Evolutionary conservation across 2,888 invertebrate species (phyloP).

Genomic region (Clunio marinus): DNA sequence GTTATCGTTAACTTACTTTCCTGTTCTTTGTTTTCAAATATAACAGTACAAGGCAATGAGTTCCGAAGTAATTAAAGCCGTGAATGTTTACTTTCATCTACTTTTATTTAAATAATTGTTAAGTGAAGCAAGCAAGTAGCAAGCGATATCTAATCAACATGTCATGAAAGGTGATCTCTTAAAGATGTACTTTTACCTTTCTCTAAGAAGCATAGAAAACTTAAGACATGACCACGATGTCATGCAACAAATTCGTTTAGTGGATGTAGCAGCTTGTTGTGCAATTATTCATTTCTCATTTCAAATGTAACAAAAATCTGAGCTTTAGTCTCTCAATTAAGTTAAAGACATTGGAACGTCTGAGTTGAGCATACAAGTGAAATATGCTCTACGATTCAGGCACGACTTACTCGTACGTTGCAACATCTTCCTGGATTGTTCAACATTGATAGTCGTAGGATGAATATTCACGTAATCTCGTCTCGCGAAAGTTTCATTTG

Average conservation of each 20-base stretch:
- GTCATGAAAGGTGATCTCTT: neutral
- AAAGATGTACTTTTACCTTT: conserved; percentile 12
- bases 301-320: neutral
- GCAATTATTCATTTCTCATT: conserved; percentile 34
- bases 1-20: conserved; percentile 26
- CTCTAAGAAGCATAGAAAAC: neutral
- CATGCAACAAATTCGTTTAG: conserved; percentile 21
- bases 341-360: neutral
- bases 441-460: neutral
- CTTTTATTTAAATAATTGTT: neutral
- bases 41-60: neutral
- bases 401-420: conserved; percentile 27
- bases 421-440: neutral
- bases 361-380: conserved; percentile 28
- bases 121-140: neutral
- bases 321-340: neutral
- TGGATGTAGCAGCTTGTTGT: conserved; percentile 6
- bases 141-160: neutral
- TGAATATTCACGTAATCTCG: conserved; percentile 2
- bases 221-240: neutral
- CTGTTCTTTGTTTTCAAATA: conserved; percentile 17
- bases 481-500: neutral
- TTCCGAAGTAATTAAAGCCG: conserved; percentile 34
- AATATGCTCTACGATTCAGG: conserved; percentile 23
- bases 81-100: conserved; percentile 23